Evolutionary conservation across 2,888 invertebrate genomes (phyloP).

Genomic region (Tenodera sinensis): DNA sequence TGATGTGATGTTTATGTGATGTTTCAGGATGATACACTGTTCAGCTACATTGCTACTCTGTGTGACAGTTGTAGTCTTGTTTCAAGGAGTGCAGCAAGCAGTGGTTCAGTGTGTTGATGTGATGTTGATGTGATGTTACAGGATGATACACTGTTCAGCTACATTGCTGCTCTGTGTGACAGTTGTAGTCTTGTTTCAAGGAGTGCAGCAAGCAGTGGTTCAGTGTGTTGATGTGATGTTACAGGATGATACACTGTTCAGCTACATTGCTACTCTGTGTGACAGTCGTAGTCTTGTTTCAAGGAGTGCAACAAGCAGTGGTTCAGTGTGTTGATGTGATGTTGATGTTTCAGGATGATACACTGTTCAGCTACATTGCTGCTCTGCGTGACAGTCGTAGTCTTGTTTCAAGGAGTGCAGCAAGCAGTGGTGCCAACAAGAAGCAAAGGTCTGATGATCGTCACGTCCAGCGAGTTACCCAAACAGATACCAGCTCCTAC

Average conservation of each 20-base stretch:
- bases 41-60: neutral
- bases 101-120: too few species aligned
- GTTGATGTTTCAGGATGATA: neutral
- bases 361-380: neutral
- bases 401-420: neutral
- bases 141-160: neutral
- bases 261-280: neutral
- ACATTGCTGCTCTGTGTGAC: neutral
- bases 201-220: constrained; percentile 21
- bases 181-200: neutral
- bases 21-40: neutral
- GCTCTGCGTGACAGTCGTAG: neutral
- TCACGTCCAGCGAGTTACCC: constrained; percentile 45
- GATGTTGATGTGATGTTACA: too few species aligned
- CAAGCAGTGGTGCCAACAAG: constrained; percentile 26
- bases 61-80: neutral
- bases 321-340: too few species aligned
- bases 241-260: neutral
- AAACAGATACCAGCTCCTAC: constrained; percentile 48
- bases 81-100: neutral
- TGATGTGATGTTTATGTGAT: too few species aligned
- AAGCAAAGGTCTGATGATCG: neutral
- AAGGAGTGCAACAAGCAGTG: constrained; percentile 18
- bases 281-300: neutral
- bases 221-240: too few species aligned